Evolutionary conservation across 2,113 vertebrate genomes (phyloP).

Genomic region (Tachysurus fulvidraco): DNA sequence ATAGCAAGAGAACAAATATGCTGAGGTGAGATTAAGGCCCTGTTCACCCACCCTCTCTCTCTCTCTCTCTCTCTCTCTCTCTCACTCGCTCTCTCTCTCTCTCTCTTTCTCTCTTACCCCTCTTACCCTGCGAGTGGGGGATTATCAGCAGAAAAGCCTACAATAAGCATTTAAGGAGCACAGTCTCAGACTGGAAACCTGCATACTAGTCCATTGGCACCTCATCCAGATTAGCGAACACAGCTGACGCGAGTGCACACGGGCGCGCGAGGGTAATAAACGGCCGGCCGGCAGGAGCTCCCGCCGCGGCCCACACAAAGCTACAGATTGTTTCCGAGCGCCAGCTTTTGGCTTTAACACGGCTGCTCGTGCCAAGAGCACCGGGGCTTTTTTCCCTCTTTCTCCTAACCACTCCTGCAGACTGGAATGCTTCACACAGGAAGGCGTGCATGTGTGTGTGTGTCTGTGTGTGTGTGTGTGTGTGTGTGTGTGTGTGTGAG

Average conservation of each 20-base stretch:
- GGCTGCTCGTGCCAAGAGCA: constrained; percentile 35
- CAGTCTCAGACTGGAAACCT: constrained; percentile 1
- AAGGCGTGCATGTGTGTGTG: constrained; percentile 27
- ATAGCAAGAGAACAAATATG: not conserved
- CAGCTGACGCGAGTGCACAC: not conserved
- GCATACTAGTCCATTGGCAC: constrained; percentile 9
- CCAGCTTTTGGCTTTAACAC: constrained; percentile 36
- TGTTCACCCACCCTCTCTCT: not conserved
- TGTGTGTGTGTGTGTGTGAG: not conserved
- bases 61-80: too few species aligned
- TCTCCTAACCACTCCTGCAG: constrained; percentile 19
- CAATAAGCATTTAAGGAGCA: not conserved
- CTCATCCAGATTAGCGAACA: constrained; percentile 8
- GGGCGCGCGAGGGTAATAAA: constrained; percentile 33
- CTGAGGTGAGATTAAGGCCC: not conserved
- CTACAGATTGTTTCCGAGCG: constrained; percentile 46
- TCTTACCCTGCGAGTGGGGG: too few species aligned
- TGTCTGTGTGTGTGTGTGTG: constrained; percentile 28
- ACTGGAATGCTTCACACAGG: constrained; percentile 40
- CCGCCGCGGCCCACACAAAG: constrained; percentile 46
- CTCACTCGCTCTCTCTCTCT: not conserved
- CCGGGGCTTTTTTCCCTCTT: not conserved
- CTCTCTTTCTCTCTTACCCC: too few species aligned
- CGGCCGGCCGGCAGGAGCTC: constrained; percentile 17
- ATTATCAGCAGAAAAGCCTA: not conserved